phyloP scores from a whole-genome alignment of 2,113 vertebrate species.

The human region GRCh38 chr13:76503001-76503500 shows the following conservation, averaged over 20 bases:
- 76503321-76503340: background rate
- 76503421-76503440: background rate
- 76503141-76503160: background rate
- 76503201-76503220: background rate
- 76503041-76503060: background rate
- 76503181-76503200: background rate
- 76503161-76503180: background rate
- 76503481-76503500: background rate
- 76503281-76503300: background rate
- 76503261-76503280: background rate
- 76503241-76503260: background rate
- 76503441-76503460: background rate
- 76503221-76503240: background rate
- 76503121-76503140: background rate
- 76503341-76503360: background rate
- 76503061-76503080: conserved; percentile 25
- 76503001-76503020: background rate
- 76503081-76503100: conserved; percentile 20
- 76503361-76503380: rapidly evolving
- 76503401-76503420: background rate
- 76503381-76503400: background rate
- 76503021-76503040: background rate
- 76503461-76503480: rapidly evolving
- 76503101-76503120: background rate
- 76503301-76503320: background rate